Evolutionary conservation across 2,888 invertebrate genomes (phyloP).

Genomic region (Thecocarcelia acutangulata): DNA sequence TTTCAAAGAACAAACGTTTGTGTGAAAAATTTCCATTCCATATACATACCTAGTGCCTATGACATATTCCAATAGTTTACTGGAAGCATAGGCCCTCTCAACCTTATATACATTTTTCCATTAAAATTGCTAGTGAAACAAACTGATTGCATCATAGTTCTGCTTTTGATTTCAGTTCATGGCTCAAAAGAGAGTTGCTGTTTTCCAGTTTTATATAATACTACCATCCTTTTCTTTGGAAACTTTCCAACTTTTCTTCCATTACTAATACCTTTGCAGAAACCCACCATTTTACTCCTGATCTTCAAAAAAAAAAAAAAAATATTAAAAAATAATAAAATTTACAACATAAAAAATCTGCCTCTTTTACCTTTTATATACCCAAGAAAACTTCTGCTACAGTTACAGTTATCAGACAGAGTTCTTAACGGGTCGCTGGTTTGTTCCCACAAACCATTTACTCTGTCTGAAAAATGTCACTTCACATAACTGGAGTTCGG

Average conservation of each 20-base stretch:
- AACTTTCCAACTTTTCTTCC: slow-evolving; percentile 10
- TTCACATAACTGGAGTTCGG: slow-evolving; percentile 23
- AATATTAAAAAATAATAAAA: no score
- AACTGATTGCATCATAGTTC: slow-evolving; percentile 62
- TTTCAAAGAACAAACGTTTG: background rate
- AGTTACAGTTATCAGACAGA: slow-evolving; percentile 80
- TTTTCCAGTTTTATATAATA: slow-evolving; percentile 54
- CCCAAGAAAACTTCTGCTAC: slow-evolving; percentile 34
- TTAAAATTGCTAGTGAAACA: slow-evolving; percentile 20
- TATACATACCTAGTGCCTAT: slow-evolving; percentile 4
- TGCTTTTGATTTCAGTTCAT: slow-evolving; percentile 3
- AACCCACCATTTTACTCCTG: slow-evolving; percentile 56
- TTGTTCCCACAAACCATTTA: slow-evolving; percentile 71
- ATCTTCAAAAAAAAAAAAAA: slow-evolving; percentile 71
- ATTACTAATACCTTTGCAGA: background rate
- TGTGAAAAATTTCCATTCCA: slow-evolving; percentile 55
- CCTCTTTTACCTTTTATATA: slow-evolving; percentile 59
- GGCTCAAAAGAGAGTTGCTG: background rate
- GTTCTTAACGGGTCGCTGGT: slow-evolving; percentile 78
- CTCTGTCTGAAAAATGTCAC: slow-evolving; percentile 80
- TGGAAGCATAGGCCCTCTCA: background rate
- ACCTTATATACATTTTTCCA: background rate
- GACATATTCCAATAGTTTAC: slow-evolving; percentile 29
- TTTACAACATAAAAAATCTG: no score
- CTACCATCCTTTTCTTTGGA: slow-evolving; percentile 29